A percentile compares a stretch with the other conserved stretches of the same genome.
Conservation (phyloP, 2,113 vertebrate genomes). For the Halichoerus grypus region DNA sequence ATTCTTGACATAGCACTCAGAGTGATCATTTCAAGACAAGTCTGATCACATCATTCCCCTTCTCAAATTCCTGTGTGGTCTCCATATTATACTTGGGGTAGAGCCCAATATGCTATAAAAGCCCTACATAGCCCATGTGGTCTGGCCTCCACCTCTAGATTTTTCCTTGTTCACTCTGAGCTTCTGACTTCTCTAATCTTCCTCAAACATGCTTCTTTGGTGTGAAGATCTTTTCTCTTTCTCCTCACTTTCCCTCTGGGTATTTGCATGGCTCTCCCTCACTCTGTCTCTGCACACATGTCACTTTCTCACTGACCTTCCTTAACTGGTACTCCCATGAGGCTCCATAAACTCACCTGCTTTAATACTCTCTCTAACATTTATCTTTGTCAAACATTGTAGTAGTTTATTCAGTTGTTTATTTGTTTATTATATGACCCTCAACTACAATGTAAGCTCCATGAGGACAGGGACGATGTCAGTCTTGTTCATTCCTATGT, state of each 20-base stretch:
- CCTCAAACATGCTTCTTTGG: background rate
- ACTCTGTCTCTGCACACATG: background rate
- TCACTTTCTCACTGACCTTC: background rate
- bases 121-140: rapidly evolving
- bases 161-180: background rate
- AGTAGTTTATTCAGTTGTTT: background rate
- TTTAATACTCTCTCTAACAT: background rate
- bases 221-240: background rate
- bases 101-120: background rate
- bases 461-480: background rate
- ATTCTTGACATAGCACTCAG: background rate
- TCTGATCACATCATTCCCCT: background rate
- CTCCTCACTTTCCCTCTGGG: background rate
- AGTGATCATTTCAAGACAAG: background rate
- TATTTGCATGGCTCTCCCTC: background rate
- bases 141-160: background rate
- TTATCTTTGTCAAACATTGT: background rate
- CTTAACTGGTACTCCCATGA: background rate
- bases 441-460: background rate
- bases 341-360: background rate
- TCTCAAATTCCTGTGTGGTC: background rate
- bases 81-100: background rate
- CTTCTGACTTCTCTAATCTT: background rate
- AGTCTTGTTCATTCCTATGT: background rate
- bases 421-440: background rate